Conservation (phyloP, 2,888 invertebrate genomes). For the Zaprionus bogoriensis region DNA sequence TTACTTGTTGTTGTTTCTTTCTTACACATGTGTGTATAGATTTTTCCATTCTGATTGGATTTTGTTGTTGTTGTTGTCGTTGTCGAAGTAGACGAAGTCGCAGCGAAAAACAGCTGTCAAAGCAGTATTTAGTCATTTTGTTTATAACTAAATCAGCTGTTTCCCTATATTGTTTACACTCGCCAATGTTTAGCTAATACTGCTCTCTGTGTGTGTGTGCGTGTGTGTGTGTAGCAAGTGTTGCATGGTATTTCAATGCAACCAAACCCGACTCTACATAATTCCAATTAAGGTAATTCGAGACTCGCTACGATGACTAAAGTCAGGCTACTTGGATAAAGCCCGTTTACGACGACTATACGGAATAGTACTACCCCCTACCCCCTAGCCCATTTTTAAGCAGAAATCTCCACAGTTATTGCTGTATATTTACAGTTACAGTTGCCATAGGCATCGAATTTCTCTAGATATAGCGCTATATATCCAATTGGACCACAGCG, state of each 20-base stretch:
- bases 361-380: conserved; percentile 2
- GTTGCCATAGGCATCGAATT: not conserved
- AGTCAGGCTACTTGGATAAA: conserved; percentile 14
- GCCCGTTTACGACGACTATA: too few species aligned
- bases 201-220: not conserved
- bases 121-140: conserved; percentile 49
- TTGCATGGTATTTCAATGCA: conserved; percentile 7
- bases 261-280: conserved; percentile 3
- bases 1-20: conserved; percentile 46
- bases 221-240: conserved; percentile 2
- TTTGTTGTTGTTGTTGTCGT: conserved; percentile 13
- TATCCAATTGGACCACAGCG: not conserved
- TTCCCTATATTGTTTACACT: conserved; percentile 43
- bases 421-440: not conserved
- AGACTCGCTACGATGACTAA: conserved; percentile 18
- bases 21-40: conserved; percentile 27
- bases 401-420: not conserved
- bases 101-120: conserved; percentile 59
- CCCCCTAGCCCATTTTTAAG: not conserved
- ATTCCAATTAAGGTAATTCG: conserved; percentile 39
- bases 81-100: conserved; percentile 4
- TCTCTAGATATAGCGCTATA: not conserved
- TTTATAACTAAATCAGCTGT: conserved; percentile 70
- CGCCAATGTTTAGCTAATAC: conserved; percentile 4
- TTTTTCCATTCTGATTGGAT: conserved; percentile 49